A percentile compares a stretch with the other conserved stretches of the same genome.
Conservation (phyloP, 2,888 invertebrate species). For the Heliconius sara region DNA sequence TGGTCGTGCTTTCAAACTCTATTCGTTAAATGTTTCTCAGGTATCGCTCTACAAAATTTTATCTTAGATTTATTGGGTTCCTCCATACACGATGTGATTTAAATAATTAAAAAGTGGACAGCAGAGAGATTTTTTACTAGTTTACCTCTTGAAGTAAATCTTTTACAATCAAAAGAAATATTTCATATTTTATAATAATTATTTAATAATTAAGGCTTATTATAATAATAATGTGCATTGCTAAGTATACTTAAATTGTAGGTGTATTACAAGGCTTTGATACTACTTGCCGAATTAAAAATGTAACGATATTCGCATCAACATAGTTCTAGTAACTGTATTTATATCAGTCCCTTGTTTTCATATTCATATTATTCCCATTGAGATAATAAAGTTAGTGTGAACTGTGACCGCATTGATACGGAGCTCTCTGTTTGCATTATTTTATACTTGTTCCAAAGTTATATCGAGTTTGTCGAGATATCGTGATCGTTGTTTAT, state of each 20-base stretch:
- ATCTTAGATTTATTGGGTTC: too few relatives aligned
- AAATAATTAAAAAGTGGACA: too few relatives aligned
- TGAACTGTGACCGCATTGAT: constrained; percentile 29
- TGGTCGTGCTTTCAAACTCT: not conserved
- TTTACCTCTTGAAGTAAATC: too few relatives aligned
- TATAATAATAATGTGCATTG: not conserved
- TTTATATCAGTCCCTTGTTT: constrained; percentile 6
- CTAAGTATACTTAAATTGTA: not conserved
- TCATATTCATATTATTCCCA: constrained; percentile 25
- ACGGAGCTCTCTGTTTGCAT: constrained; percentile 20
- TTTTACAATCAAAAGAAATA: too few relatives aligned
- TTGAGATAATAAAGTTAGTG: constrained; percentile 31
- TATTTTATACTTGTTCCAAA: constrained; percentile 31
- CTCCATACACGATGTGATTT: too few relatives aligned
- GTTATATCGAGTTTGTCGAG: constrained; percentile 24
- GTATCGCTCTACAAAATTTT: too few relatives aligned
- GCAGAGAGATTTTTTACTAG: too few relatives aligned
- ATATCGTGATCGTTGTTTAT: constrained; percentile 21
- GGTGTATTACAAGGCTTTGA: not conserved
- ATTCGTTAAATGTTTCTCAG: not conserved
- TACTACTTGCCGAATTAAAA: not conserved
- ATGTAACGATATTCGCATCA: not conserved
- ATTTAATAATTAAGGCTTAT: not conserved
- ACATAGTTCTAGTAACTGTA: not conserved
- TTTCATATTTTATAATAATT: too few relatives aligned